Evolutionary conservation across 1,140 invertebrate species (phyloP), one percentile per base, ranked within the genome.

Genomic region (Ips typographus): DNA sequence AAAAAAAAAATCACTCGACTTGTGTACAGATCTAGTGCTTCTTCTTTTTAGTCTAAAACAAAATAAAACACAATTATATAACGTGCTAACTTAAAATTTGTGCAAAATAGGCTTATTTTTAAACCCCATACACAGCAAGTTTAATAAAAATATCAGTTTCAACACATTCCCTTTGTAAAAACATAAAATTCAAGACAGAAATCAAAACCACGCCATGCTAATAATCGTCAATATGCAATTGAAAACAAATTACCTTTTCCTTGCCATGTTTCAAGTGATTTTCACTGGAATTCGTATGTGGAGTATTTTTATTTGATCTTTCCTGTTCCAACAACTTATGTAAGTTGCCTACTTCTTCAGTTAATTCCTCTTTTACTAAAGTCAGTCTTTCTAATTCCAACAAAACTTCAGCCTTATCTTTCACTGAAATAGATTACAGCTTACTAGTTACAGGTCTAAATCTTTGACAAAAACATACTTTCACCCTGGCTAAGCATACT

Each of bases 311-410:
- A 40, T 63, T 91, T 2, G 91, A 92, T 59, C 90, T 83, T 80
- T 94, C 91, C 80, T 91, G 90, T 77, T 94, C 91, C 37, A 94
- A 82, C 67, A 91, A 87, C 40, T 85, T 86, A 77, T 91, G 88
- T 22, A 93, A 79, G 47, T 83, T 79, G 8, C 84, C 78, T 39
- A 93, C 83, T 82, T 92, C 87, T 2, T 88, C 85, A 22, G 89
- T 91, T 3, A 94, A 79, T 77, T 94, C 91, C 69, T 89, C 85
- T 73, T 90, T 88, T 38, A 92, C 87, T 57, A 85, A 83, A 52
- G 85, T 84, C 61, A 93, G 78, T 72, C 87, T 85, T 59, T 91
- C 89, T 51, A 93, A 85, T 79, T 93, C 90, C n/a, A 88, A 82
- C 62, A 93, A 77, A 7, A 93, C 85, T 67, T 90, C 86, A 1